These are phyloP conservation scores for Crypturellus tataupa DNA, from an alignment of 2,797 vertebrate genomes.

Conservation along the genomic window DNA sequence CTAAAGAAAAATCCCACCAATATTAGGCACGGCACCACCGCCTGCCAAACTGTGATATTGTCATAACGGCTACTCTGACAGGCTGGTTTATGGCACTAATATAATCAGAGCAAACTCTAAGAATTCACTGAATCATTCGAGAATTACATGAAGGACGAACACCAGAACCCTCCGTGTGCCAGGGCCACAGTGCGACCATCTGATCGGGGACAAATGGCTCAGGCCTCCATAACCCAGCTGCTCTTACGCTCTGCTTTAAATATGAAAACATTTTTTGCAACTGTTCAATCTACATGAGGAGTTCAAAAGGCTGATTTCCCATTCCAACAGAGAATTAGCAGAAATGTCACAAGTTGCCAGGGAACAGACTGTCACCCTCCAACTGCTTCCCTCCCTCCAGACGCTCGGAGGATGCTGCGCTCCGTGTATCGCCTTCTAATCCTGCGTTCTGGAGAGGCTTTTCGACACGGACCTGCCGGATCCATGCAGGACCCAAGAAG, in stretches of 20 bases:
- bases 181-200: not conserved
- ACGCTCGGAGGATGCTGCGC: slow-evolving; percentile 62
- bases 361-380: slow-evolving; percentile 75
- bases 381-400: slow-evolving; percentile 61
- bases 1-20: not conserved
- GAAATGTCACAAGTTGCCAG: slow-evolving; percentile 72
- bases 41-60: not conserved
- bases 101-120: not conserved
- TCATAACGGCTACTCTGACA: not conserved
- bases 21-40: not conserved
- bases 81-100: not conserved
- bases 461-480: slow-evolving; percentile 56
- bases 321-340: slow-evolving; percentile 74
- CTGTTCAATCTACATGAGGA: slow-evolving; percentile 62
- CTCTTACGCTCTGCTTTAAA: slow-evolving; percentile 21
- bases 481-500: slow-evolving; percentile 54
- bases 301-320: slow-evolving; percentile 71
- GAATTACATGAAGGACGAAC: slow-evolving; percentile 8
- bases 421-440: slow-evolving; percentile 42
- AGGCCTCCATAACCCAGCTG: slow-evolving; percentile 42
- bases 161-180: not conserved
- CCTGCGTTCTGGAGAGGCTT: slow-evolving; percentile 60
- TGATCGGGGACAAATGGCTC: slow-evolving; percentile 48
- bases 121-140: not conserved
- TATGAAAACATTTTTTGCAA: slow-evolving; percentile 61